Base-by-base conservation (phyloP, 2,888 invertebrate genomes). In the Pyrrhosoma nymphula region DNA sequence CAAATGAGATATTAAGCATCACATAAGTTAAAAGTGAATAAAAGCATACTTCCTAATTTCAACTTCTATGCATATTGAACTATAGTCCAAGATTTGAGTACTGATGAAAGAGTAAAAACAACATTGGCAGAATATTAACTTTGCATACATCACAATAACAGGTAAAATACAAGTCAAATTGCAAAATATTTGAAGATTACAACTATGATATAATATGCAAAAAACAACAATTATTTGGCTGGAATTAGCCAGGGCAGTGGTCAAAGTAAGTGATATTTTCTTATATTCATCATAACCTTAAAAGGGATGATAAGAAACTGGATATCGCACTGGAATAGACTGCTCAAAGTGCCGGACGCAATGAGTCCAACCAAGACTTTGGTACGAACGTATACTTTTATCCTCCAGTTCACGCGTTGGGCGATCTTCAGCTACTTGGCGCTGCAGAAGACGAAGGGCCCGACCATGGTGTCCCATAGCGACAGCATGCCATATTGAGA, bases 401-500 rank as follows among this genome's bases (percentile, higher is more conserved):
- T 98, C 98, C 95, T 98, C 98, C 4, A 98, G 97, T 89, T 99
- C 99, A 95, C 97, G 98, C 63, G 97, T 97, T 4, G 98, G 98
- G 96, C 98, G 98, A 82, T 99, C 99, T 96, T 99, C 99, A n/a
- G 75, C 30, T 95, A 98, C 98, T 96, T 98, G 97, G 97, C 98
- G 98, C 95, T 97, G 96, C 47, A 99, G 97, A 96, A 98, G 97
- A 97, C 99, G 99, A 96, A 98, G 97, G 96, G 98, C 98, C 95
- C 99, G 98, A 0, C 99, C 99, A 97, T 98, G 98, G 95, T 99
- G 98, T 95, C 98, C 97, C 96, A 98, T 97, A 0, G 98, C 97
- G 96, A 98, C 98, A 90, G 98, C 98, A 96, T 99, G 99, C 98
- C 98, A 98, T 88, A 98, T 97, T 26, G 98, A 98, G 96, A 99